Percentiles rank a stretch among this genome's conserved stretches.
Conservation (phyloP, 2,797 vertebrate species). For the Rhynchonycteris naso region DNA sequence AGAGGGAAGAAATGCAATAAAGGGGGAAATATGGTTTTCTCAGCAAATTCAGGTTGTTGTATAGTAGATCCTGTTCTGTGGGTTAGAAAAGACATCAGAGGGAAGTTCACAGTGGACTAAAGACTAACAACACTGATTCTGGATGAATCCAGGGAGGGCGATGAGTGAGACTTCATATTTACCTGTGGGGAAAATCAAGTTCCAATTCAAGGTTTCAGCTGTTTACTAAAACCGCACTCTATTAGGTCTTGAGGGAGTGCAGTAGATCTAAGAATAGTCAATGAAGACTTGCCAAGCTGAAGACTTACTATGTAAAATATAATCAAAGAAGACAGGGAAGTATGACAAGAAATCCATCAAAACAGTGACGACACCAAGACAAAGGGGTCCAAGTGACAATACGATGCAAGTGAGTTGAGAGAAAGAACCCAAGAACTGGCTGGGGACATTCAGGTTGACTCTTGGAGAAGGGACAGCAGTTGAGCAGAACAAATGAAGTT, state of each 20-base stretch:
- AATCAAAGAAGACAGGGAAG: background rate
- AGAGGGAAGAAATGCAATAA: background rate
- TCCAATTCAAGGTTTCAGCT: background rate
- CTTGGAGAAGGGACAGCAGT: background rate
- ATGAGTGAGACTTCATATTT: background rate
- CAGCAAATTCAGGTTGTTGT: background rate
- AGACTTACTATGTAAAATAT: slow-evolving; percentile 10
- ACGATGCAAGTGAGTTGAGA: background rate
- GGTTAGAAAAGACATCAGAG: background rate
- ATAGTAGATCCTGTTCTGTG: background rate
- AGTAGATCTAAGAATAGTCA: background rate
- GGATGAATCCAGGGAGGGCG: background rate
- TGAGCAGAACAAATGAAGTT: background rate
- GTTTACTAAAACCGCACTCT: background rate
- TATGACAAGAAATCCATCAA: background rate
- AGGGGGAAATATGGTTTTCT: background rate
- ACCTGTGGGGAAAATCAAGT: background rate
- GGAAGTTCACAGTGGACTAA: background rate
- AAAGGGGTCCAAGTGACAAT: background rate
- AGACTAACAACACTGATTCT: background rate
- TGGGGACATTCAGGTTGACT: background rate
- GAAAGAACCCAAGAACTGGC: background rate
- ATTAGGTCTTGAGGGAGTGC: background rate
- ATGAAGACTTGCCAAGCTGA: background rate
- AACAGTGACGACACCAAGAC: background rate